A percentile compares a stretch with the other conserved stretches of the same genome.
phyloP scores from a whole-genome alignment of 2,113 vertebrate genomes.

The Xyrauchen texanus region DNA sequence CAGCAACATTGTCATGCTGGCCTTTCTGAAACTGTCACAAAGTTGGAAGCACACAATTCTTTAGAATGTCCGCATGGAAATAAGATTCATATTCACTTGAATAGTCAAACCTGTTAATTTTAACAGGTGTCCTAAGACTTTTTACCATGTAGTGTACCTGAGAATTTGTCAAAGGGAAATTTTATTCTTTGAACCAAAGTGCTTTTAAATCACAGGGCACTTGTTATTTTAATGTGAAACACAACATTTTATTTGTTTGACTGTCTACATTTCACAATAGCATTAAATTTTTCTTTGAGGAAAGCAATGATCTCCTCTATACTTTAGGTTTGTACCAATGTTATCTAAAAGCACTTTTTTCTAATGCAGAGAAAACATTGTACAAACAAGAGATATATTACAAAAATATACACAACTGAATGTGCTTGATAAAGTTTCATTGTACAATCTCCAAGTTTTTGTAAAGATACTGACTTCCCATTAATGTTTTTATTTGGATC shows the following conservation, averaged over 20 bases:
- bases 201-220: conserved; percentile 2
- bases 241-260: conserved; percentile 55
- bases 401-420: conserved; percentile 70
- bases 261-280: conserved; percentile 37
- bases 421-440: conserved; percentile 70
- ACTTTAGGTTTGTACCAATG: conserved; percentile 30
- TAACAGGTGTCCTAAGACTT: no score
- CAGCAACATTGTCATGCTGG: no score
- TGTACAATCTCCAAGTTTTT: conserved; percentile 61
- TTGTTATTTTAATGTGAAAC: conserved; percentile 11
- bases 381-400: conserved; percentile 67
- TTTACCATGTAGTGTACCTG: no score
- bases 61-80: no score
- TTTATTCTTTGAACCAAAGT: background rate
- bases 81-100: no score
- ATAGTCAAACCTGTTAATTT: no score
- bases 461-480: conserved; percentile 53
- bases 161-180: no score
- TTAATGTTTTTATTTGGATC: conserved; percentile 7
- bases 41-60: no score
- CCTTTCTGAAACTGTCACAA: no score
- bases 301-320: conserved; percentile 40
- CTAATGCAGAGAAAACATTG: conserved; percentile 50
- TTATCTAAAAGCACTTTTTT: conserved; percentile 21
- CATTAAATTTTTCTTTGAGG: conserved; percentile 42